phyloP scores from a whole-genome alignment of 2,113 vertebrate species.

The Anoplopoma fimbria region DNA sequence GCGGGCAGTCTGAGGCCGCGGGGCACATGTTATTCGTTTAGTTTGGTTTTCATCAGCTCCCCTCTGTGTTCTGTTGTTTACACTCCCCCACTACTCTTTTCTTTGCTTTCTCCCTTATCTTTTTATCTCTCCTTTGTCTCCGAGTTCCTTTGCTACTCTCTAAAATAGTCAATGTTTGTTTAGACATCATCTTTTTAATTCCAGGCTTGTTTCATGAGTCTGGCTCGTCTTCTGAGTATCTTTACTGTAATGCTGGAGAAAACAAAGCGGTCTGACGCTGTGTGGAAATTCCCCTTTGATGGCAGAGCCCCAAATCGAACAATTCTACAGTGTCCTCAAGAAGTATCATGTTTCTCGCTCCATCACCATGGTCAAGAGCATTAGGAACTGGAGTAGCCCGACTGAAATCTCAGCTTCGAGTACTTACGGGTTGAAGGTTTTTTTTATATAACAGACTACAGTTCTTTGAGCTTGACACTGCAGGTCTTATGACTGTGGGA shows the following conservation, averaged over 20 bases:
- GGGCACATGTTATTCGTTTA: conserved; percentile 78
- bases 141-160: conserved; percentile 44
- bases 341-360: conserved; percentile 61
- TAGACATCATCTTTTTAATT: conserved; percentile 68
- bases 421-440: conserved; percentile 25
- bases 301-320: conserved; percentile 70
- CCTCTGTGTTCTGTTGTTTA: conserved; percentile 74
- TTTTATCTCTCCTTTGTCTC: conserved; percentile 65
- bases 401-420: conserved; percentile 53
- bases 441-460: conserved; percentile 13
- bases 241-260: conserved; percentile 62
- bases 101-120: conserved; percentile 63
- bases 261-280: conserved; percentile 54
- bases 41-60: conserved; percentile 76
- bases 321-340: conserved; percentile 61
- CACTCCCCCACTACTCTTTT: conserved; percentile 54
- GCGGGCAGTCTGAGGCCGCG: conserved; percentile 56
- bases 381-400: conserved; percentile 36
- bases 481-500: conserved; percentile 11
- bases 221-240: conserved; percentile 55
- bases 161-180: conserved; percentile 67
- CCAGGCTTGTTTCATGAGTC: conserved; percentile 63
- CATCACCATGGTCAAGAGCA: conserved; percentile 39
- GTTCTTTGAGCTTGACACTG: conserved; percentile 2
- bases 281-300: conserved; percentile 75